Percentiles rank a stretch among this genome's conserved stretches.
phyloP scores from a whole-genome alignment of 2,113 vertebrate genomes.

The Amazona vittata region DNA sequence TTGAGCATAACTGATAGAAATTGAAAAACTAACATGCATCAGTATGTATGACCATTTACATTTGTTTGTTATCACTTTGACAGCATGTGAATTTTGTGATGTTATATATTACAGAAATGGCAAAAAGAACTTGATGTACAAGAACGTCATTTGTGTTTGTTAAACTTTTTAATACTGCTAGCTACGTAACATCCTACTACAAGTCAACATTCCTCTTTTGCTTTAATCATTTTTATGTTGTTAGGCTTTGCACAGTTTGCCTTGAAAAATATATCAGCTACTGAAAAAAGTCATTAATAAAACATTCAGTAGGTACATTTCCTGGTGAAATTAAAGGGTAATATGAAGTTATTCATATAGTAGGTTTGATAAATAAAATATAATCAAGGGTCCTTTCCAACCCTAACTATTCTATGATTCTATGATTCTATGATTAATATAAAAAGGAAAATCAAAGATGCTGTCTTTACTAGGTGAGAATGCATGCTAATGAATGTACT shows the following conservation, averaged over 20 bases:
- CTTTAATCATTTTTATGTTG: background rate
- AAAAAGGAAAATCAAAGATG: background rate
- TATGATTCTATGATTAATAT: background rate
- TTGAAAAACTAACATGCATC: background rate
- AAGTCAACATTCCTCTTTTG: background rate
- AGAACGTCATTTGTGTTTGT: slow-evolving; percentile 19
- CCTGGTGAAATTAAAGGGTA: slow-evolving; percentile 14
- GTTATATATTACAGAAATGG: slow-evolving; percentile 13
- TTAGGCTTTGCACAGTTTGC: slow-evolving; percentile 23
- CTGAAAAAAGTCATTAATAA: slow-evolving; percentile 22
- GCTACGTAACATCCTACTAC: background rate
- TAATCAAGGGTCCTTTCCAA: background rate
- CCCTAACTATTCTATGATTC: too few relatives aligned
- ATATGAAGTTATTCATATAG: background rate
- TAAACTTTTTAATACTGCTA: slow-evolving; percentile 22
- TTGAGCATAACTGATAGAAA: background rate
- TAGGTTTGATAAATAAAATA: slow-evolving; percentile 38
- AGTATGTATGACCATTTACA: background rate
- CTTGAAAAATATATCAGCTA: background rate
- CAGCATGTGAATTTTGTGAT: slow-evolving; percentile 30
- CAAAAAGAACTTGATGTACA: slow-evolving; percentile 23
- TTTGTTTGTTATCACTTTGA: slow-evolving; percentile 29
- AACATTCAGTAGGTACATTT: slow-evolving; percentile 7
- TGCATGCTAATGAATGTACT: background rate
- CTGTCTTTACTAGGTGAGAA: background rate